These are phyloP conservation scores for Caranx ignobilis DNA, from an alignment of 2,113 vertebrate species.

Conservation along the genomic window DNA sequence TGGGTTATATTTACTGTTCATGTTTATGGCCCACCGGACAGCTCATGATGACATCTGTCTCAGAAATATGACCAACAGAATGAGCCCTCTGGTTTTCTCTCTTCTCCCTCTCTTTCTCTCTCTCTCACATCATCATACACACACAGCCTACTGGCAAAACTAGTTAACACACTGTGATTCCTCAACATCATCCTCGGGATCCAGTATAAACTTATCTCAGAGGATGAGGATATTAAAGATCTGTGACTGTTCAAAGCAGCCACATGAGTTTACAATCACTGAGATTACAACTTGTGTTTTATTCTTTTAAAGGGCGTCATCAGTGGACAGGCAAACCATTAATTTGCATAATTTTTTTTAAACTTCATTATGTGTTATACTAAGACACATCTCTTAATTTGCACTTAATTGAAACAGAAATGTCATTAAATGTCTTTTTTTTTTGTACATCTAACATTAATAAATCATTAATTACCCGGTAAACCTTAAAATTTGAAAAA, in stretches of 20 bases:
- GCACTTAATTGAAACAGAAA: too few relatives aligned
- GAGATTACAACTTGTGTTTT: too few relatives aligned
- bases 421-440: too few relatives aligned
- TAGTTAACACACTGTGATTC: background rate
- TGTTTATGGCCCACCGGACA: constrained; percentile 40
- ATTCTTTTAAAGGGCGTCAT: too few relatives aligned
- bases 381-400: too few relatives aligned
- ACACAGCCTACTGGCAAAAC: constrained; percentile 1
- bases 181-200: background rate
- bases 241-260: background rate
- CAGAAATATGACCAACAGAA: constrained; percentile 26
- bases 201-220: background rate
- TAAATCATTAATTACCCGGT: too few relatives aligned
- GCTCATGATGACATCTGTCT: constrained; percentile 35
- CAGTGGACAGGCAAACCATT: too few relatives aligned
- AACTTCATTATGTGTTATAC: too few relatives aligned
- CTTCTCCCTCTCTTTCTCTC: too few relatives aligned
- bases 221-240: background rate
- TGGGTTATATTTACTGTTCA: constrained; percentile 46
- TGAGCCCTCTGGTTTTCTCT: background rate
- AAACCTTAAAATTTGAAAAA: too few relatives aligned
- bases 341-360: too few relatives aligned
- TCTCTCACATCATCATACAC: background rate
- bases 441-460: too few relatives aligned
- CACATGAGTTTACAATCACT: background rate